Base-by-base conservation (phyloP, 2,888 invertebrate genomes). In the Watsonalla cultraria region DNA sequence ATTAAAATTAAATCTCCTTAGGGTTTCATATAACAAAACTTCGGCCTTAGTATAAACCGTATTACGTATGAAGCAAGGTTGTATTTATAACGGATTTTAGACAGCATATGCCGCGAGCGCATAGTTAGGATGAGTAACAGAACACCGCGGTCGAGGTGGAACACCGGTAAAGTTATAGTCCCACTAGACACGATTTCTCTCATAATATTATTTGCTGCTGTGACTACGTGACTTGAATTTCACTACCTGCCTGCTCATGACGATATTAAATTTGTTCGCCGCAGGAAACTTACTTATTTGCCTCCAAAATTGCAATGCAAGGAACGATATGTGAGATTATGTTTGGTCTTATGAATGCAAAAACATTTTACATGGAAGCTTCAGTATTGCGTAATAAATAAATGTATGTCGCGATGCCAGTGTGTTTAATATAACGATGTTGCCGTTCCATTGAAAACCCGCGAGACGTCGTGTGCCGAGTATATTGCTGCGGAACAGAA, bases 121-220 rank as follows among this genome's bases (percentile, higher is more conserved):
- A 62, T 59, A 13, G 46, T 49, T 58, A 58, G 62, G 60, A 56
- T 52, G 60, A 65, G 62, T 61, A 62, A 58, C 61, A 65, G 61
- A 60, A 53, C 59, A 56, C 56, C 68, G 66, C 65, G 57, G 64
- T 57, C 57, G 57, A 56, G 57, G 54, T 51, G 57, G 64, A 73
- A 70, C 68, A 65, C 73, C 70, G 70, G 74, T 66, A 74, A 80
- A 80, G 74, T 80, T 81, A 76, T 78, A 76, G 71, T 78, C 71
- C 76, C 70, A 79, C 66, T 74, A 82, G 82, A 81, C 81, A 78
- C 77, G 76, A 77, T 76, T 80, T 77, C 78, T 76, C 78, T 82
- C 81, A 84, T 84, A 82, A 84, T 82, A 83, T 83, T 84, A 84
- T 84, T 84, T 84, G 83, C 80, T 79, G 70, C 75, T 76, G 73